Evolutionary conservation across 2,113 vertebrate genomes (phyloP), one percentile per base, ranked within the genome.

Genomic region (Donacobius atricapilla): DNA sequence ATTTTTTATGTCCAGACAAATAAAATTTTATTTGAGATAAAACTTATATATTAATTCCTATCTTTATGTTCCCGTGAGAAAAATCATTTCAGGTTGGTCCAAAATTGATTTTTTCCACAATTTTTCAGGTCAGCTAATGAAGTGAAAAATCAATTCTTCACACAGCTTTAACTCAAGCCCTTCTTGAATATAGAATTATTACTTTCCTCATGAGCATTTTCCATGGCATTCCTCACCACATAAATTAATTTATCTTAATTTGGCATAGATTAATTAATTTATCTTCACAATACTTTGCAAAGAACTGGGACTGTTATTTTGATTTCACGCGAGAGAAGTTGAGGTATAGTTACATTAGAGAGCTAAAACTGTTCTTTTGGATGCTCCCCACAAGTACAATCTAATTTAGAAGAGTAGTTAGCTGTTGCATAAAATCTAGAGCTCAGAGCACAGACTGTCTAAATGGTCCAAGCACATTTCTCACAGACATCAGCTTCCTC

Each of bases 51-150:
- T 91, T 91, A 33, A n/a, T 91, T 93, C 53, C 66, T 61, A 64
- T 87, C 53, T 76, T 89, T 85, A 72, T 53, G 57, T 89, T 97
- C 78, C 90, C 53, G 1, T 94, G 88, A 94, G 90, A 97, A 95
- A 95, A 96, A 93, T 94, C 48, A 86, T 92, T 96, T 93, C 90
- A 94, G 70, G 66, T 94, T 95, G 85, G 82, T 90, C 82, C 85
- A 96, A 95, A 95, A 95, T 94, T 96, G 95, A 95, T 94, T 97
- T 97, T 96, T 97, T 95, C 96, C 96, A 96, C 94, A 93, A 97
- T 95, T 97, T 96, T 96, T 97, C 92, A 61, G 94, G 94, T 96
- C 92, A 95, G 42, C 71, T 91, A 85, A 92, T 92, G 94, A 92
- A 95, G 90, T 95, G 94, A 96, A 93, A 97, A 96, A 96, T 97